Evolutionary conservation across 2,888 invertebrate genomes (phyloP).

Genomic region (Parasteatoda lunata): DNA sequence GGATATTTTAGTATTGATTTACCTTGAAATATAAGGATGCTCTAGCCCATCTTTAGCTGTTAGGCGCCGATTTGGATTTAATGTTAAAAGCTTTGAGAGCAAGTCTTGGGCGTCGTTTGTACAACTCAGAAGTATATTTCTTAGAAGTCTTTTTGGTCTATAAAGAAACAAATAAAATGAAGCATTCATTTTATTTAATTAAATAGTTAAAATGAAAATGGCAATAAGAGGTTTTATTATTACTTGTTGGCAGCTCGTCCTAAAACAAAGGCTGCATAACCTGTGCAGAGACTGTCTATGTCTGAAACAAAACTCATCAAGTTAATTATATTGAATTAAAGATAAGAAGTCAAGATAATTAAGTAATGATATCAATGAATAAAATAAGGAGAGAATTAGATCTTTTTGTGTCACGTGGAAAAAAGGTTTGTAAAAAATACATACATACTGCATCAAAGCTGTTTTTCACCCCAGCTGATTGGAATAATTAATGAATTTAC

Average conservation of each 20-base stretch:
- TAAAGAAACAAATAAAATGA: background rate
- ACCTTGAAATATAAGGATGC: conserved; percentile 60
- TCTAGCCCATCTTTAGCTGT: conserved; percentile 58
- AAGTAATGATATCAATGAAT: background rate
- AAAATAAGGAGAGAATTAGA: background rate
- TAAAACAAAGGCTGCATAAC: conserved; percentile 74
- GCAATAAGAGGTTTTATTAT: background rate
- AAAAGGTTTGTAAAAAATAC: background rate
- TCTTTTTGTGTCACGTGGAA: background rate
- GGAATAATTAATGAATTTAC: too few species aligned
- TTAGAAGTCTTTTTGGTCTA: conserved; percentile 60
- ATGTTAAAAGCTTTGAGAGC: conserved; percentile 46
- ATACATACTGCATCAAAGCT: background rate
- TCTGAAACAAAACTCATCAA: conserved; percentile 72
- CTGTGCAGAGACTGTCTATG: conserved; percentile 75
- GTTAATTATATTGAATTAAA: background rate
- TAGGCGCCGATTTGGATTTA: conserved; percentile 54
- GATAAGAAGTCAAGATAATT: background rate
- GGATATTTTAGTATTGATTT: background rate
- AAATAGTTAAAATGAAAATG: background rate
- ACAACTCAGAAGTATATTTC: conserved; percentile 35
- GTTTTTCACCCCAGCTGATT: too few species aligned
- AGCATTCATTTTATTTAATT: background rate
- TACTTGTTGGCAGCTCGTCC: conserved; percentile 79
- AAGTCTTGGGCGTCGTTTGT: conserved; percentile 56